Conservation (phyloP, 2,888 invertebrate species). For the Isotomurus palustris region DNA sequence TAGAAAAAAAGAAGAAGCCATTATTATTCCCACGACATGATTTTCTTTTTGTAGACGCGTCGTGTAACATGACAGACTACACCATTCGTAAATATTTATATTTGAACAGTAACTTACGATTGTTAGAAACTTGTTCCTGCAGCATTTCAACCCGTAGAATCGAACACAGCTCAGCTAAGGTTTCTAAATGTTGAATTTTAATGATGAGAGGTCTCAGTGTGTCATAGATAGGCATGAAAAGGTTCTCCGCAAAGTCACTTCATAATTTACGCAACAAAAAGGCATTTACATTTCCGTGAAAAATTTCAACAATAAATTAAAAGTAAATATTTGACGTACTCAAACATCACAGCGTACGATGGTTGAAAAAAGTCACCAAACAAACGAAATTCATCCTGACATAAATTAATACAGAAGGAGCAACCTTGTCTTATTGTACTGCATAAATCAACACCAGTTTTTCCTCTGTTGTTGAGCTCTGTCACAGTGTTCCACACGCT, state of each 20-base stretch:
- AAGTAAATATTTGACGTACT: slow-evolving; percentile 29
- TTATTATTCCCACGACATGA: no score
- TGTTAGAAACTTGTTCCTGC: slow-evolving; percentile 81
- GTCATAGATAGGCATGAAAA: slow-evolving; percentile 88
- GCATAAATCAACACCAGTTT: slow-evolving; percentile 67
- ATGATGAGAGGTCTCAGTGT: slow-evolving; percentile 87
- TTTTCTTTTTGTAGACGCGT: no score
- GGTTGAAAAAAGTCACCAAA: slow-evolving; percentile 82
- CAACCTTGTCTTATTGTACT: slow-evolving; percentile 79
- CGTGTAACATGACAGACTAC: no score
- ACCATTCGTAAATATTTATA: neutral
- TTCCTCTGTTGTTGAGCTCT: slow-evolving; percentile 60
- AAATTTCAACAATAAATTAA: neutral
- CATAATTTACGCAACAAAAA: slow-evolving; percentile 16
- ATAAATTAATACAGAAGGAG: slow-evolving; percentile 84
- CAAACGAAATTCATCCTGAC: slow-evolving; percentile 88
- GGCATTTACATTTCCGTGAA: slow-evolving; percentile 1
- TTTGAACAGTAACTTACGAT: slow-evolving; percentile 58
- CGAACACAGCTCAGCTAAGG: slow-evolving; percentile 91
- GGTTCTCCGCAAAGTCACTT: slow-evolving; percentile 66
- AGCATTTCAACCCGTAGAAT: slow-evolving; percentile 87
- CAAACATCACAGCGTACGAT: slow-evolving; percentile 40
- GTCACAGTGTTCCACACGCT: slow-evolving; percentile 66
- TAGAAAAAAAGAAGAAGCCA: slow-evolving; percentile 29
- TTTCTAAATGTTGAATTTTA: slow-evolving; percentile 94